Conservation (phyloP, 2,888 invertebrate genomes). For the Colostygia pectinataria region DNA sequence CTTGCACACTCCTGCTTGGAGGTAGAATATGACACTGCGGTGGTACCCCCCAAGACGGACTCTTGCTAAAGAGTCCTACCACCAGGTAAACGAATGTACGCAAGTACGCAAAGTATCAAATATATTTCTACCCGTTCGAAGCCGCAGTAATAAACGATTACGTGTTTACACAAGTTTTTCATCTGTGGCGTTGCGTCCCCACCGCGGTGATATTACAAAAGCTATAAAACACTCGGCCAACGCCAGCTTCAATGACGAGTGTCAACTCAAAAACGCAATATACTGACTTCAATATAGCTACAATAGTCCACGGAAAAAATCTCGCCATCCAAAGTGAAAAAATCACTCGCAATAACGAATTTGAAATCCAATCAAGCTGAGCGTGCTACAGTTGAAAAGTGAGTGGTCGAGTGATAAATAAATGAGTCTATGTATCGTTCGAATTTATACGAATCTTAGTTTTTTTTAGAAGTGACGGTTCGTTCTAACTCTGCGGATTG, state of each 20-base stretch:
- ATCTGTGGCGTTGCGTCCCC: constrained; percentile 18
- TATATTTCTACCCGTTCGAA: neutral
- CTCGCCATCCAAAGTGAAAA: constrained; percentile 62
- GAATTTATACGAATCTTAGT: neutral
- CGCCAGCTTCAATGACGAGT: constrained; percentile 51
- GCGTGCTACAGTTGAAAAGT: constrained; percentile 21
- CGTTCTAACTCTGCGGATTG: no score
- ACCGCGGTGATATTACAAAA: constrained; percentile 53
- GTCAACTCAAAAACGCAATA: constrained; percentile 66
- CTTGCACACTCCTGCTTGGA: no score
- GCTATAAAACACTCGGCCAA: constrained; percentile 57
- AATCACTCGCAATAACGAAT: constrained; percentile 72
- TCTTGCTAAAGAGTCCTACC: no score
- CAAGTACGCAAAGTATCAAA: neutral
- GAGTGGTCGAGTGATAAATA: constrained; percentile 14
- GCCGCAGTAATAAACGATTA: constrained; percentile 13
- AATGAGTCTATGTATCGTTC: neutral
- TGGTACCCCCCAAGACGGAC: no score
- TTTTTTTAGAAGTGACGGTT: no score
- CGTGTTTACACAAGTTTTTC: constrained; percentile 20
- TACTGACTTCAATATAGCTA: constrained; percentile 55
- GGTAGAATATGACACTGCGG: no score
- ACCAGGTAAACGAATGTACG: no score
- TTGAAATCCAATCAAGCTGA: constrained; percentile 68
- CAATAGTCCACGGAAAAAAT: constrained; percentile 61